Conservation (phyloP, 2,888 invertebrate genomes). For the Tenodera sinensis region DNA sequence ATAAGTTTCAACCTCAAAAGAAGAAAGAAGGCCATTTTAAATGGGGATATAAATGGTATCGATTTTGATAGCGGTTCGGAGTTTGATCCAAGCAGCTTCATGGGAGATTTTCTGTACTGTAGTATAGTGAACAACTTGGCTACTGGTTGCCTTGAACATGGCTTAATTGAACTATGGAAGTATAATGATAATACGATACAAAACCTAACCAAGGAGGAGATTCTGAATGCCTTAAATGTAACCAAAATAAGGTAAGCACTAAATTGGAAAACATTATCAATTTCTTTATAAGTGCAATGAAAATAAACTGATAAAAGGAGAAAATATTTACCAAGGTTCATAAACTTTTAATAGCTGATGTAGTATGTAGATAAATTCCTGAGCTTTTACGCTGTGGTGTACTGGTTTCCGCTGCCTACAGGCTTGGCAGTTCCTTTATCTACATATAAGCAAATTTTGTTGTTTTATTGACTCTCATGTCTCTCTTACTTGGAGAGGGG, state of each 20-base stretch:
- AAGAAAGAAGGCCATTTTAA: slow-evolving; percentile 12
- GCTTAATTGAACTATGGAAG: slow-evolving; percentile 68
- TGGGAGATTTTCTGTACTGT: slow-evolving; percentile 60
- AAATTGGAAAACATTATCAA: no score
- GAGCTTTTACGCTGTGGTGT: no score
- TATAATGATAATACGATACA: slow-evolving; percentile 53
- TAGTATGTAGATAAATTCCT: no score
- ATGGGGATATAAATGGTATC: slow-evolving; percentile 30
- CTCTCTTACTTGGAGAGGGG: no score
- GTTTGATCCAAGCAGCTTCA: slow-evolving; percentile 56
- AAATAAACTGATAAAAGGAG: no score
- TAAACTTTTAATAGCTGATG: no score
- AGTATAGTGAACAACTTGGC: slow-evolving; percentile 58
- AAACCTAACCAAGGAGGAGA: slow-evolving; percentile 57
- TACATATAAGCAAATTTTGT: no score
- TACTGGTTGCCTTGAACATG: slow-evolving; percentile 59
- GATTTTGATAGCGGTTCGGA: slow-evolving; percentile 29
- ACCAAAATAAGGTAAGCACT: slow-evolving; percentile 48
- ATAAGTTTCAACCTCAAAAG: slow-evolving; percentile 32
- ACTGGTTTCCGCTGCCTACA: no score
- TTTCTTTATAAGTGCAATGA: no score
- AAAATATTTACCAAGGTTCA: no score
- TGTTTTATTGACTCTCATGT: no score
- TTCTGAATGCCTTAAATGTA: slow-evolving; percentile 58
- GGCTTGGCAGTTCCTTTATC: no score